Base-by-base conservation (phyloP, 64 coral and sea anemone species). In the Pocillopora verrucosa region DNA sequence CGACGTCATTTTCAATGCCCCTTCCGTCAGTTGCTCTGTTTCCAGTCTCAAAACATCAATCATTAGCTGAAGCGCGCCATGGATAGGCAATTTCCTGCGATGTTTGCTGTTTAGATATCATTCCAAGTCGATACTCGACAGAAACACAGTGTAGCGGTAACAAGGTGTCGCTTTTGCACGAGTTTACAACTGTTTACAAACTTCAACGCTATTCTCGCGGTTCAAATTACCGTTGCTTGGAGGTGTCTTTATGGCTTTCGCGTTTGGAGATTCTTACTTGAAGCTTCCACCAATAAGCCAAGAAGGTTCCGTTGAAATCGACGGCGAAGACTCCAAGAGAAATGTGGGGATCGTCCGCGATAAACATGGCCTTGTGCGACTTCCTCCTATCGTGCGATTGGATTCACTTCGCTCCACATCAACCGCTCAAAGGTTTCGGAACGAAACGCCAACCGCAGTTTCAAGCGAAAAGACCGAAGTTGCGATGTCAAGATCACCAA, bases 381-480 rank as follows among this genome's bases (percentile, higher is more conserved):
- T 96, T 15, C 95, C 95, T 62, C 95, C 95, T 70, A 93, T 96
- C 14, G 88, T 92, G 75, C 94, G 80, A 5, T 65, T 96, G 67
- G 94, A 96, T 65, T 92, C 92, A 7, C 76, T 89, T 63, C 82
- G 82, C 7, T 84, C 64, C 19, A 3, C 82, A 38, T 70, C 64
- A 72, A 84, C 34, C 70, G 64, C 36, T 5, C 87, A 76, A 85
- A 83, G 5, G 65, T 59, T 60, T 36, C 72, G 65, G 72, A 84
- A 61, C 51, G 74, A 60, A 72, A 75, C 85, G 62, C 76, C 36
- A 74, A 26, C 19, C 51, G 16, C 69, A 89, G 58, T 63, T 24
- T 19, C 36, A 72, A 65, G 3, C 20, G 63, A 72, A 72, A 69
- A 7, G 9, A 17, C 30, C 25, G 64, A 72, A 5, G 51, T 69